A percentile compares a stretch with the other conserved stretches of the same genome.
Conservation (phyloP, 2,888 invertebrate genomes). For the Cacoxenus indagator region DNA sequence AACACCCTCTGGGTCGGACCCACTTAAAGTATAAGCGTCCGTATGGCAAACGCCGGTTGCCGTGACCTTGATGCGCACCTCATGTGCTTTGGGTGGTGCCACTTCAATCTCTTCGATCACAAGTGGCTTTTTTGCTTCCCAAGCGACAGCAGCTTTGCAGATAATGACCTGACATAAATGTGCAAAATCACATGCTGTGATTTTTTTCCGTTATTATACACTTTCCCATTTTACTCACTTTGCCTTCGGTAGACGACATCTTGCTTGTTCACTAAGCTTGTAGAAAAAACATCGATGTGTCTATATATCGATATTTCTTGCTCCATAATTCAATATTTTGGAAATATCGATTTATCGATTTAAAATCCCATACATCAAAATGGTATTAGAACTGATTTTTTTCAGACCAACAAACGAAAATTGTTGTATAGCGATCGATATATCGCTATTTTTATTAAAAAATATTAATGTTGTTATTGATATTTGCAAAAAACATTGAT, state of each 20-base stretch:
- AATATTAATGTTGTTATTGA: no score
- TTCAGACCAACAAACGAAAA: no score
- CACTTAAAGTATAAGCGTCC: conserved; percentile 90
- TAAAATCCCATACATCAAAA: no score
- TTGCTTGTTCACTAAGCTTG: conserved; percentile 7
- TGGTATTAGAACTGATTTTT: no score
- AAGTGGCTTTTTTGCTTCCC: conserved; percentile 92
- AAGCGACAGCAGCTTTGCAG: conserved; percentile 96
- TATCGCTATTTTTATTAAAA: no score
- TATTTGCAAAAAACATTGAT: no score
- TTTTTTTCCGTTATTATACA: not conserved
- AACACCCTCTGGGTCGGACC: conserved; percentile 90
- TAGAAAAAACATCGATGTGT: no score
- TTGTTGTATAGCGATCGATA: no score
- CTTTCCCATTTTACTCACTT: conserved; percentile 30
- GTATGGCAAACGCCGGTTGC: conserved; percentile 92
- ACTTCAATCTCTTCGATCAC: conserved; percentile 93
- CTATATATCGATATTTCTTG: no score
- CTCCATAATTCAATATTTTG: no score
- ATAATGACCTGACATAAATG: conserved; percentile 79
- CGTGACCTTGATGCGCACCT: conserved; percentile 86
- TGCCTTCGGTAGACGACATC: conserved; percentile 38
- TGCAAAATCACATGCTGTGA: not conserved
- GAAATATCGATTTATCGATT: no score
- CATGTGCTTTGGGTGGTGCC: conserved; percentile 92